phyloP scores from a whole-genome alignment of 2,888 invertebrate genomes.

The Volucella inanis region DNA sequence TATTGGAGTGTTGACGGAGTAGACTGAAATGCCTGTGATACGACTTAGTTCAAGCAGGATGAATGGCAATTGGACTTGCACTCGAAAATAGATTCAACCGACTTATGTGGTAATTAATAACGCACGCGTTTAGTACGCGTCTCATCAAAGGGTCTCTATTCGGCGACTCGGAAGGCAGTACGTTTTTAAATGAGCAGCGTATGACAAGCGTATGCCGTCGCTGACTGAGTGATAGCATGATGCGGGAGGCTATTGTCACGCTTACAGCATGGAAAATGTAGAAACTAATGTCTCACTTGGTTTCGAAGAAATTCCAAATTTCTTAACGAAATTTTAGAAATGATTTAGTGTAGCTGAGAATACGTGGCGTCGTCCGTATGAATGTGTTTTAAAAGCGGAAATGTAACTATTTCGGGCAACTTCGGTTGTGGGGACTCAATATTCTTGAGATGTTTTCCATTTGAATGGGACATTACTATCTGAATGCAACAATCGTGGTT shows the following conservation, averaged over 20 bases:
- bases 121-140: constrained; percentile 54
- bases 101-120: constrained; percentile 72
- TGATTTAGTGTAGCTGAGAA: constrained; percentile 67
- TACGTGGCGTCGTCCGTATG: constrained; percentile 1
- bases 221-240: constrained; percentile 37
- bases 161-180: constrained; percentile 6
- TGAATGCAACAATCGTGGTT: background rate
- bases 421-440: constrained; percentile 10
- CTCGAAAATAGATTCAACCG: constrained; percentile 55
- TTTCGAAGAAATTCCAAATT: constrained; percentile 42
- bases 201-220: constrained; percentile 54
- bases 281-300: constrained; percentile 46
- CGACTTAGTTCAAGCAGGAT: constrained; percentile 11
- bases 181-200: constrained; percentile 39
- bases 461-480: background rate
- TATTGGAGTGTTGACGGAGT: constrained; percentile 63
- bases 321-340: constrained; percentile 51
- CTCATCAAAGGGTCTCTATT: constrained; percentile 49
- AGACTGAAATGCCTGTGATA: background rate
- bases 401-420: constrained; percentile 30
- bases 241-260: constrained; percentile 47
- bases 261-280: constrained; percentile 14
- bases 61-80: constrained; percentile 54
- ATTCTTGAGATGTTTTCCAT: constrained; percentile 20
- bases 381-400: constrained; percentile 54